Evolutionary conservation across 2,113 vertebrate species (phyloP).

Genomic region (Amphiprion percula): DNA sequence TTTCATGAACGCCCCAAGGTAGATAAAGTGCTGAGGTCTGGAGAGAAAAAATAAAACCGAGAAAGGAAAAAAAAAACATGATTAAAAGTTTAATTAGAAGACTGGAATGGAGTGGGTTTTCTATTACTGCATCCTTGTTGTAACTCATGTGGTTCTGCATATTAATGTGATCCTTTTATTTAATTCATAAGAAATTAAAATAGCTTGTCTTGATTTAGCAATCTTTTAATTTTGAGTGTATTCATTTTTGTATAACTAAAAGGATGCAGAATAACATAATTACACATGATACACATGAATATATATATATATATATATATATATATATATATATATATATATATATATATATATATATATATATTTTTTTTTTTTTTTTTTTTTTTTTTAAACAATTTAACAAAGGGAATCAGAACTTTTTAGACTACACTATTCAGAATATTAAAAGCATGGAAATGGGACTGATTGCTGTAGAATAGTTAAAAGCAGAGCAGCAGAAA

Average conservation of each 20-base stretch:
- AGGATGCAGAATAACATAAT: not conserved
- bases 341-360: too few relatives aligned
- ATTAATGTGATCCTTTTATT: conserved; percentile 67
- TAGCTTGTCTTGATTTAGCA: conserved; percentile 40
- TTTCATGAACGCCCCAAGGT: conserved; percentile 34
- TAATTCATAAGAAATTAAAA: conserved; percentile 69
- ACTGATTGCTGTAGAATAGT: not conserved
- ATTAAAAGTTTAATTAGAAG: conserved; percentile 77
- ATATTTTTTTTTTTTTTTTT: too few relatives aligned
- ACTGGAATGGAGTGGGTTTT: conserved; percentile 69
- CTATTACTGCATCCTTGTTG: conserved; percentile 65
- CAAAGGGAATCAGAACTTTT: not conserved
- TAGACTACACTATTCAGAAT: not conserved
- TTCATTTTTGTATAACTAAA: conserved; percentile 11
- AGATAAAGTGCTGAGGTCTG: conserved; percentile 56
- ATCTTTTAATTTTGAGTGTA: conserved; percentile 21
- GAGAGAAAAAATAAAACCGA: conserved; percentile 1
- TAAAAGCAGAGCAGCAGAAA: not conserved
- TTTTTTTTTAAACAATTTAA: not conserved
- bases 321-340: too few relatives aligned
- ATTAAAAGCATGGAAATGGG: not conserved
- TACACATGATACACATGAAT: not conserved
- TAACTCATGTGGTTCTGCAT: conserved; percentile 64
- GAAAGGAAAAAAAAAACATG: conserved; percentile 19
- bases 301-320: too few relatives aligned